phyloP scores from a whole-genome alignment of 2,888 invertebrate genomes.

The Agriopis leucophaearia region DNA sequence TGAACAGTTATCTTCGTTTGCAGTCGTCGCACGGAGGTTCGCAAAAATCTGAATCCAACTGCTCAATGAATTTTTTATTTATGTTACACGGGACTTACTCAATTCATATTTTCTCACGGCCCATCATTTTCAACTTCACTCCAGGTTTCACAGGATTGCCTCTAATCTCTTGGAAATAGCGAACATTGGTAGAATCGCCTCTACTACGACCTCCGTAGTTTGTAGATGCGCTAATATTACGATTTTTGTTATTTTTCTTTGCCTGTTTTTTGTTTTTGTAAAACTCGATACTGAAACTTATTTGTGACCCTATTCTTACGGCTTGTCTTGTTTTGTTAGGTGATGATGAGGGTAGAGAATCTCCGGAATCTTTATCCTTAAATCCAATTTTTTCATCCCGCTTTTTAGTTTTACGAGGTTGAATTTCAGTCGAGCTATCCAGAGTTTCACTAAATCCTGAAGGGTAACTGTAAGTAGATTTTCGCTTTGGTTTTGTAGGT shows the following conservation, averaged over 20 bases:
- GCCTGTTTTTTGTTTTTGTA: constrained; percentile 40
- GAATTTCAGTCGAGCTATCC: not conserved
- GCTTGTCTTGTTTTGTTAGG: constrained; percentile 29
- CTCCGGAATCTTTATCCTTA: not conserved
- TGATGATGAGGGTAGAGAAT: not conserved
- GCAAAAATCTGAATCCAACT: not conserved
- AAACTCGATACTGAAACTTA: constrained; percentile 51
- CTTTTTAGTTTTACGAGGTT: not conserved
- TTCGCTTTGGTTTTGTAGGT: not conserved
- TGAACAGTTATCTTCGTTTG: not conserved
- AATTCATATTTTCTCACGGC: not conserved
- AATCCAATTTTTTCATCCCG: not conserved
- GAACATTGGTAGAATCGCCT: not conserved
- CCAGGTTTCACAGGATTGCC: not conserved
- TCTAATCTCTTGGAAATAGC: not conserved
- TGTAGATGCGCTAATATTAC: not conserved
- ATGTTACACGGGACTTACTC: no score
- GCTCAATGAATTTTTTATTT: no score
- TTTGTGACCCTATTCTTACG: constrained; percentile 47
- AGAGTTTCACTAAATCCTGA: not conserved
- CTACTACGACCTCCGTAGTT: not conserved
- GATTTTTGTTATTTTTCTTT: not conserved
- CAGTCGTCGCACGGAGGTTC: not conserved
- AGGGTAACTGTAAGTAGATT: not conserved
- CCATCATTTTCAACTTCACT: not conserved